Evolutionary conservation across 2,888 invertebrate species (phyloP), one percentile per base, ranked within the genome.

Genomic region (Gasteruption jaculator): DNA sequence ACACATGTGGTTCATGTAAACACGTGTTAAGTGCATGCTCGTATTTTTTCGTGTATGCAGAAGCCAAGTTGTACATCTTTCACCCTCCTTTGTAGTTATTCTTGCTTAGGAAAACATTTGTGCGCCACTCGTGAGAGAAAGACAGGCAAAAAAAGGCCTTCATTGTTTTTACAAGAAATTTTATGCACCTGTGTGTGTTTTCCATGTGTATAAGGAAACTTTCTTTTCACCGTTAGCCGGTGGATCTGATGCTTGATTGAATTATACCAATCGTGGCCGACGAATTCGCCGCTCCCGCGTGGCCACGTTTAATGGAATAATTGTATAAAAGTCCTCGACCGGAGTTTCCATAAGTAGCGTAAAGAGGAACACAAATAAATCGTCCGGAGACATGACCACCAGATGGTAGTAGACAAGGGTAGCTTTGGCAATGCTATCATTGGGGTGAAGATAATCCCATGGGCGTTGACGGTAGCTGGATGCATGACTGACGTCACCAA

Each of bases 321-420:
- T 24, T 19, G 30, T 18, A 21, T 20, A 32, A 43, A 37, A 45
- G 40, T 52, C 45, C 52, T 49, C 45, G 47, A 41, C 30, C 20
- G 41, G 47, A 38, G 46, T 51, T 49, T 50, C 47, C 40, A 44
- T 41, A 46, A 56, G 49, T 41, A 50, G 50, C 52, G 50, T 49
- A 54, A 47, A 46, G 52, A 45, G 47, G 56, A 60, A 60, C 58
- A 60, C 53, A 59, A 60, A 63, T 59, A 62, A 60, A 63, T 63
- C 58, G 61, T 59, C 54, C n/a, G 61, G 60, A 57, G 54, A 51
- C 49, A 53, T 43, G 48, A 43, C 46, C 35, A 43, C 41, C 62
- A 60, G 62, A 63, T 63, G 60, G 52, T 50, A 54, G 54, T 50
- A 59, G 58, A 56, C 58, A 53, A n/a, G 46, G 54, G 48, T 53